Base-by-base conservation (phyloP, 2,888 invertebrate species). In the Drosophila borealis region DNA sequence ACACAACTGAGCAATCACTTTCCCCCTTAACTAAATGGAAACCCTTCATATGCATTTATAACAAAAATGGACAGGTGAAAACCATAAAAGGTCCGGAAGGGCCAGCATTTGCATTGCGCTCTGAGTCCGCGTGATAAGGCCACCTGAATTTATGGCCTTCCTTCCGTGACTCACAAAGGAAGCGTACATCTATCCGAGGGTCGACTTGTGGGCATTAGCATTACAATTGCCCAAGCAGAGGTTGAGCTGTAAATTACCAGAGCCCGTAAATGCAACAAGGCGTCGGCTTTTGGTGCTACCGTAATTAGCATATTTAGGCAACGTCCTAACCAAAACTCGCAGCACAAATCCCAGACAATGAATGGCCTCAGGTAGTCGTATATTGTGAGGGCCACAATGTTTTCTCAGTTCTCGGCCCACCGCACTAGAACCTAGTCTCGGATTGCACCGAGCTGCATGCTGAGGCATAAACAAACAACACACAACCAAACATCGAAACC, bases 261-360 rank as follows among this genome's bases (percentile, higher is more conserved):
- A 34, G 54, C 5, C 70, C 63, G 54, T 65, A 66, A 68, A 65
- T 64, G 64, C 57, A 57, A 61, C 62, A 70, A 54, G 41, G 45
- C 56, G 46, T 11, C 63, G 60, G 50, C 59, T 60, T 49, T 59
- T 63, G 46, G 48, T 74, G 74, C 71, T 72, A 77, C 80, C 72
- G 68, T 63, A 79, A 85, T 85, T 85, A 85, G 87, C 85, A 85
- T 85, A 87, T 81, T 81, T 72, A 71, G 84, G 71, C 87, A 86
- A 71, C 66, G 81, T 70, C 54, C 67, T 45, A 33, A 63, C 54
- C 70, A 57, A 70, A 54, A 37, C 45, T 39, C 25, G 37, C 8
- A 36, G 11, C 37, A 36, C 13, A 65, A 69, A 62, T 70, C 37
- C 13, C 60, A 59, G 66, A 66, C 86, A 77, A 70, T 69, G 70